phyloP scores from a whole-genome alignment of 2,113 vertebrate genomes.

The Rhinopomastus cyanomelas region DNA sequence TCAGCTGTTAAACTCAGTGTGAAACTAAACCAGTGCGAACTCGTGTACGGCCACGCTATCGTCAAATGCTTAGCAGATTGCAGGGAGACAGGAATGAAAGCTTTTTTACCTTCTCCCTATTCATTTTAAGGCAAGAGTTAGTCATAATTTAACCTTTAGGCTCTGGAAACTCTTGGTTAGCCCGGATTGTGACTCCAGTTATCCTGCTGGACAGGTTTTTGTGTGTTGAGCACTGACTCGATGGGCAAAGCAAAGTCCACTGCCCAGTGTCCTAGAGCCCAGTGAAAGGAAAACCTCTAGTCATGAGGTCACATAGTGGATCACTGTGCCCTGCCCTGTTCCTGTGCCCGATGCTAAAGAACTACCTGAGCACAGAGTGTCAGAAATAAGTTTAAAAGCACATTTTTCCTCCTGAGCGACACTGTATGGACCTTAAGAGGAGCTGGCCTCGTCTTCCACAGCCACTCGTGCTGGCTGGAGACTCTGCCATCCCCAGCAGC shows the following conservation, averaged over 20 bases:
- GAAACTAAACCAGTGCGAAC: not conserved
- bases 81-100: not conserved
- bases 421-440: too few species aligned
- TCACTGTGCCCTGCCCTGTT: not conserved
- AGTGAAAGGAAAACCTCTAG: not conserved
- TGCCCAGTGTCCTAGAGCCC: not conserved
- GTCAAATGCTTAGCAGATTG: not conserved
- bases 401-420: not conserved
- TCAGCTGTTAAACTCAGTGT: not conserved
- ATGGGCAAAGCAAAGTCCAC: accelerated
- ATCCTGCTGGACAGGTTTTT: not conserved
- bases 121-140: not conserved
- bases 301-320: not conserved
- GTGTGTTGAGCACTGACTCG: not conserved
- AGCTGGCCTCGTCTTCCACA: not conserved
- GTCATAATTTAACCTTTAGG: not conserved
- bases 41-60: not conserved
- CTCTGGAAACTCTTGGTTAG: not conserved
- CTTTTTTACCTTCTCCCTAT: not conserved
- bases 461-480: not conserved
- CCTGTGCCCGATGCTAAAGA: not conserved
- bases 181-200: not conserved
- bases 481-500: not conserved
- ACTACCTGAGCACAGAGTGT: not conserved
- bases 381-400: not conserved